phyloP scores from a whole-genome alignment of 2,888 invertebrate genomes.

The Alentia gelatinosa region DNA sequence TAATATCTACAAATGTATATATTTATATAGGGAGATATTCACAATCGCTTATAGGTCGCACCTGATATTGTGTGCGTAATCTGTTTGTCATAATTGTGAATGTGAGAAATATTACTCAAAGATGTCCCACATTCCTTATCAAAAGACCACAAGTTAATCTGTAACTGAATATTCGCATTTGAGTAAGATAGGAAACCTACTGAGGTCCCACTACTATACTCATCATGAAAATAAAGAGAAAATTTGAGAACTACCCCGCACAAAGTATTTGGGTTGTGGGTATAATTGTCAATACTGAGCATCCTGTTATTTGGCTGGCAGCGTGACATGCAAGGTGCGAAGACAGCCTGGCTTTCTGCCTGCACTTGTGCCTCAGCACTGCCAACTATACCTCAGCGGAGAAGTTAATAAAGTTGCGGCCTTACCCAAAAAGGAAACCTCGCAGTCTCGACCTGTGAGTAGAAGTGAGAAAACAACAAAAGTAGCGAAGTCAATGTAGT shows the following conservation, averaged over 20 bases:
- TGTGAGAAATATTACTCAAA: no score
- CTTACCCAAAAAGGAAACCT: background rate
- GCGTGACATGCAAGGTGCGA: background rate
- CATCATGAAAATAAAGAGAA: no score
- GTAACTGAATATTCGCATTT: no score
- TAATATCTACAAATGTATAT: no score
- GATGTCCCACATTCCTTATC: no score
- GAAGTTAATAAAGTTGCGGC: background rate
- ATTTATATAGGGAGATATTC: no score
- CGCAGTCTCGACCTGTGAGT: slow-evolving; percentile 43
- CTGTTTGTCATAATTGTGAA: no score
- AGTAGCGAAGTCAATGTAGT: background rate
- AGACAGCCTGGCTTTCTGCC: slow-evolving; percentile 31
- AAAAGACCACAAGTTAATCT: no score
- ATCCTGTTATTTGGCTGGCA: slow-evolving; percentile 35
- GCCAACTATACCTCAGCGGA: background rate
- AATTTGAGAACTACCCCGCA: background rate
- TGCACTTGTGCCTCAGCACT: background rate
- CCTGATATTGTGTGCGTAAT: no score
- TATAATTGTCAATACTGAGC: background rate
- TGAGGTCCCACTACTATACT: no score
- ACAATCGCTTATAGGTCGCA: no score
- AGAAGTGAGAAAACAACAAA: background rate
- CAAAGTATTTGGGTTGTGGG: background rate
- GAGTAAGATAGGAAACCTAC: no score